Evolutionary conservation across 2,797 vertebrate species (phyloP), one percentile per base, ranked within the genome.

Genomic region (Chrosomus eos): DNA sequence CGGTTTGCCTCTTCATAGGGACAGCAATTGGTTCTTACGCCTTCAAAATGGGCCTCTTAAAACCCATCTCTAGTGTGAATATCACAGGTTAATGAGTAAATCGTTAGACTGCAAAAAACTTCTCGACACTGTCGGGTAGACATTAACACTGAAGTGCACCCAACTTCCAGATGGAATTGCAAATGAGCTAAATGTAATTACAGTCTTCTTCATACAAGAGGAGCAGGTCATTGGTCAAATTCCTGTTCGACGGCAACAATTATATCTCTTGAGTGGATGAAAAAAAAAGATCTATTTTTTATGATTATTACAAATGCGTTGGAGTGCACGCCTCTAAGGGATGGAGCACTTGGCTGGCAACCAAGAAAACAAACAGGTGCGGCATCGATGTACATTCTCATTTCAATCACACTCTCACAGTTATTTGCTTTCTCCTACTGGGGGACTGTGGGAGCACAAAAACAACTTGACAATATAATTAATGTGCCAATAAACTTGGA

Each of bases 141-240:
- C 26, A 85, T 81, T 85, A 85, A 68, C 67, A 79, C 86, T 58
- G 67, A 81, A 78, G 83, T 58, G 60, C 70, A 73, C 51, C 53
- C 3, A n/a, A 45, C 64, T 79, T 77, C 67, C 72, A 80, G 82
- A 82, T 79, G 80, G 85, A 88, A 82, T 84, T 87, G 83, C 87
- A 87, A 87, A 89, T 87, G 80, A 36, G 72, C 53, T 45, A 89
- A 88, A 87, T 88, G 89, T 87, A 86, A 88, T 89, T 89, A 87
- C 36, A 84, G 74, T 67, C 62, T 55, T 73, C 36, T 66, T 55
- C 66, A 74, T 64, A 48, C 36, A 83, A 74, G 68, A 81, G 68
- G 77, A 67, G 75, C 71, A 70, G 74, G 83, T 82, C 71, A 67
- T 72, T 48, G 55, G 82, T 77, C 72, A 79, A 88, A 79, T 78